Evolutionary conservation across 1,140 invertebrate genomes (phyloP).

Genomic region (Radopholus similis): DNA sequence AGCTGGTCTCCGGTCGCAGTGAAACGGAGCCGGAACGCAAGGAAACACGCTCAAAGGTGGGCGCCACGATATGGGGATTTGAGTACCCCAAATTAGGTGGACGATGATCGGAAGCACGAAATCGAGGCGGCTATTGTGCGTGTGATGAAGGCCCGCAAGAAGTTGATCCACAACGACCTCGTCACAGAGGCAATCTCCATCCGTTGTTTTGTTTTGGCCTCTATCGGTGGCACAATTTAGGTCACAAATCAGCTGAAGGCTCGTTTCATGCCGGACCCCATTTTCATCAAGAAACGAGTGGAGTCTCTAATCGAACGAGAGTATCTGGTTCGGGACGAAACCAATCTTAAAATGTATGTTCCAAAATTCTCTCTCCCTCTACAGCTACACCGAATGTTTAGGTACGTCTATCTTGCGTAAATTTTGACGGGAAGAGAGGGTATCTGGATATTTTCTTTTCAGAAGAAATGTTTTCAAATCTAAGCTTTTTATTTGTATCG

Average conservation of each 20-base stretch:
- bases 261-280: slow-evolving; percentile 91
- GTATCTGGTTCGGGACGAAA: slow-evolving; percentile 76
- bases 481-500: slow-evolving; percentile 1
- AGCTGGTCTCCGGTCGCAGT: slow-evolving; percentile 84
- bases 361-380: too few relatives aligned
- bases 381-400: too few relatives aligned
- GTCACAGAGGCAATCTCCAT: slow-evolving; percentile 73
- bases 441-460: not conserved
- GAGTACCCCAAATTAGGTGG: slow-evolving; percentile 64
- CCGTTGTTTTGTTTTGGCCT: not conserved
- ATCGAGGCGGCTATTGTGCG: slow-evolving; percentile 98
- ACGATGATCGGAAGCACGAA: slow-evolving; percentile 98
- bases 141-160: slow-evolving; percentile 98
- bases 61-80: not conserved
- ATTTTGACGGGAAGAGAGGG: not conserved
- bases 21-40: slow-evolving; percentile 96
- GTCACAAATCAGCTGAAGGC: slow-evolving; percentile 92
- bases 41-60: slow-evolving; percentile 87
- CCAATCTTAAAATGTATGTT: slow-evolving; percentile 46
- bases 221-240: slow-evolving; percentile 60
- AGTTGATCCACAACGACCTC: slow-evolving; percentile 78
- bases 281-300: slow-evolving; percentile 97
- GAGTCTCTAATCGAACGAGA: slow-evolving; percentile 97
- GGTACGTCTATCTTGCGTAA: slow-evolving; percentile 13
- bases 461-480: not conserved